These are phyloP conservation scores for Varanus salvator DNA, from an alignment of 2,113 vertebrate genomes.

Conservation along the genomic window DNA sequence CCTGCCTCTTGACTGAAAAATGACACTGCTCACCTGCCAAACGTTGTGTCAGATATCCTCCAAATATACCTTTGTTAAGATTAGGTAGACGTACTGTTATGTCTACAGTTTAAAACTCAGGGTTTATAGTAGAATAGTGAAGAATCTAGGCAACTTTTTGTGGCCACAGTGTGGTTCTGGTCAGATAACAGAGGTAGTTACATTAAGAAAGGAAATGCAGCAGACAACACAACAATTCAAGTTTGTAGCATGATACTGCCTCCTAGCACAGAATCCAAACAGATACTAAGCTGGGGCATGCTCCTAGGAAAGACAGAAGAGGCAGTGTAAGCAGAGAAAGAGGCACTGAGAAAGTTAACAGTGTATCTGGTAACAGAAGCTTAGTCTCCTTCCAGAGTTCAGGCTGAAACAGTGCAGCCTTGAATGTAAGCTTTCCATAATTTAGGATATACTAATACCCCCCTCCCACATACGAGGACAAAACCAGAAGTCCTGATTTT, in stretches of 20 bases:
- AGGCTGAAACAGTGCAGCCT: neutral
- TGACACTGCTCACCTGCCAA: neutral
- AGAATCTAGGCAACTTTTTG: constrained; percentile 10
- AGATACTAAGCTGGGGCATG: constrained; percentile 11
- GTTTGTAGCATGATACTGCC: neutral
- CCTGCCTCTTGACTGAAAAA: neutral
- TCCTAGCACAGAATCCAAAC: constrained; percentile 23
- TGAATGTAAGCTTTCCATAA: neutral
- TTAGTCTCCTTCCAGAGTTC: neutral
- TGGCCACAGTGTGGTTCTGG: constrained; percentile 30
- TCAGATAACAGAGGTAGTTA: constrained; percentile 39
- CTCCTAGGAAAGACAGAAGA: constrained; percentile 6
- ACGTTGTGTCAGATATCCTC: neutral
- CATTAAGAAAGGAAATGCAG: constrained; percentile 7
- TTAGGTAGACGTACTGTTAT: neutral
- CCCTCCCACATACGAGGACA: neutral
- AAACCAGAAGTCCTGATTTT: neutral
- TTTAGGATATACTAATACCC: neutral
- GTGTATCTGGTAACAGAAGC: neutral
- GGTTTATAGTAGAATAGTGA: neutral
- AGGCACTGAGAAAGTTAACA: constrained; percentile 27
- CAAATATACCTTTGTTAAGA: neutral
- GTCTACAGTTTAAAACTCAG: constrained; percentile 29
- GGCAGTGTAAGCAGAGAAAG: constrained; percentile 9
- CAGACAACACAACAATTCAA: constrained; percentile 2